Base-by-base conservation (phyloP, 2,113 vertebrate species). In the Etheostoma cragini region DNA sequence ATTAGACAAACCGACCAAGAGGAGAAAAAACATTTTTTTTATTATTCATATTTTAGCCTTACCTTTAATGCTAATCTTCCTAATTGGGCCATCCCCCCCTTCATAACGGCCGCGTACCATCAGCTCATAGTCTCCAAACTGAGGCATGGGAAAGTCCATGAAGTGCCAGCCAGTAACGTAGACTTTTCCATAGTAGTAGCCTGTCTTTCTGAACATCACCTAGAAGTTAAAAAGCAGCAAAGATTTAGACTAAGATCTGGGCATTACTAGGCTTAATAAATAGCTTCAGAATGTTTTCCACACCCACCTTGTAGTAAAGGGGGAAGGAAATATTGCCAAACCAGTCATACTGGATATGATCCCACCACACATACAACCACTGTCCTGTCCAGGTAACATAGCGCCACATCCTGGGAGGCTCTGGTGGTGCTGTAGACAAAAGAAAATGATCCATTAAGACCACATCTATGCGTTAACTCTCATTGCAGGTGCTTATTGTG, bases 71-170 rank as follows among this genome's bases (percentile, higher is more conserved):
- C 95, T 96, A 67, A 99, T 97, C 92, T 95, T 97, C 88, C 97
- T 96, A 85, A 99, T 92, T 46, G 97, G 97, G 60, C 98, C 98
- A 73, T 99, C 98, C 87, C 98, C 98, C 60, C 98, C 98, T 88
- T 99, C 97, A 77, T 97, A 97, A 87, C 97, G 97, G 19, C 97
- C 98, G 17, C 98, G 96, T 46, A 99, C 96, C 91, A 99, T 97
- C 45, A 99, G 94, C 78, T 99, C 93, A 46, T 96, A 99, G 90
- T 99, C 96, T 42, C 97, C 98, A 0, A 96, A 91, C 62, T 95
- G 95, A 76, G 97, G 98, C 89, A 97, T 96, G 62, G 98, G 98
- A 74, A 99, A 95, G 75, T 98, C 97, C 90, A 99, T 97, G 66
- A 96, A 98, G 91, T 99, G 98, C 85, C 95, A 97, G 22, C 97